Percentiles rank a stretch among this genome's conserved stretches.
Evolutionary conservation across 2,113 vertebrate genomes (phyloP).

Genomic region (Neolamprologus sp.): DNA sequence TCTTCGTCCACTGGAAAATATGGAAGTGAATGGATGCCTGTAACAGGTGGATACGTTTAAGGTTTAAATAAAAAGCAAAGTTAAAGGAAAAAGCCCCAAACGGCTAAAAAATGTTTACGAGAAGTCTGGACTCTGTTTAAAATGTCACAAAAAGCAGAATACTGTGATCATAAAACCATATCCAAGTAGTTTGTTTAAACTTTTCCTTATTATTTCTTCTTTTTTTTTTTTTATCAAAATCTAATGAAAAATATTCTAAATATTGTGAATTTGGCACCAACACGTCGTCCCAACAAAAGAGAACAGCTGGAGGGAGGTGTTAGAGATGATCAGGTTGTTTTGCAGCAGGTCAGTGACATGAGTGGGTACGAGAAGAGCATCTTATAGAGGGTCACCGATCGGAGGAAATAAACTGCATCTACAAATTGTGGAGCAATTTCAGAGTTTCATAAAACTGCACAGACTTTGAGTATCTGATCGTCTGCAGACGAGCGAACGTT

Average conservation of each 20-base stretch:
- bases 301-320: neutral
- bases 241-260: neutral
- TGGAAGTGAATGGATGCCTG: neutral
- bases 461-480: neutral
- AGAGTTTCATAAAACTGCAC: neutral
- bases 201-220: rapidly evolving
- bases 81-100: neutral
- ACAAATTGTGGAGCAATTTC: neutral
- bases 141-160: neutral
- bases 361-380: rapidly evolving
- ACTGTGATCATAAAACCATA: neutral
- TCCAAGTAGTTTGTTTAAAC: rapidly evolving
- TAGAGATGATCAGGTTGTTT: neutral
- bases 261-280: neutral
- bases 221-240: neutral
- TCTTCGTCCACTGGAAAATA: neutral
- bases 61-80: rapidly evolving
- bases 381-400: neutral
- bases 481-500: neutral
- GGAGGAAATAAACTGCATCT: neutral
- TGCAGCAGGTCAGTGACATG: neutral
- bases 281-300: neutral
- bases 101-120: neutral
- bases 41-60: rapidly evolving
- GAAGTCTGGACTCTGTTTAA: neutral